Base-by-base conservation (phyloP, 92 coral and sea anemone genomes). In the Parazoanthus atlanticus region DNA sequence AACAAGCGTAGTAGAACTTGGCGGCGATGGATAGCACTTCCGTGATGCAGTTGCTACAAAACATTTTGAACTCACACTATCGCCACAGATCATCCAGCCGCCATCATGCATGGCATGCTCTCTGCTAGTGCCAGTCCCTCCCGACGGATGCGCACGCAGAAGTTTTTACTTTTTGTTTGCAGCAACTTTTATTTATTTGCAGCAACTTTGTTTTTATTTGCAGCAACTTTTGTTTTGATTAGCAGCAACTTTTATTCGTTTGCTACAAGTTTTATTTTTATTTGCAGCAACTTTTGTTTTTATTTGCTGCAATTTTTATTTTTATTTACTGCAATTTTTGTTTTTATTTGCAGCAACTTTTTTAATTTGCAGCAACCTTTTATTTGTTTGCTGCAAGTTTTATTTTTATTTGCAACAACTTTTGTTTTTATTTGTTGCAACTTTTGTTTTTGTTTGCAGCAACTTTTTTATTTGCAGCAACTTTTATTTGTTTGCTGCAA, bases 111-210 rank as follows among this genome's bases (percentile, higher is more conserved):
- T 15, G 17, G 1, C 2, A 36, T 31, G 38, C 77, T 34, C 7
- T 40, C 61, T 34, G 79, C 77, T 71, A 88, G 87, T 81, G 80
- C 88, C 70, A 88, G 81, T 72, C 91, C 56, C 64, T n/a, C 78
- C 78, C 88, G 88, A 82, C 49, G 30, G 33, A 88, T 88, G 91
- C 91, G 91, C 82, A 74, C 88, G 88, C 88, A 88, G 36, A 65
- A 41, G 85, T 81, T 88, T 36, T 54, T 47, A 72, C 76, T 85
- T 85, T 85, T 85, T 52, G 41, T 69, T 82, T 89, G 80, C 80
- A 36, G 52, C 80, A 76, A 76, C 80, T 76, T 36, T 75, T 75
- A 23, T 75, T 32, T 17, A 15, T 74, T 74, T 74, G 23, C 41
- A 7, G 79, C 46, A 70, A 70, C 7, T 70, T 70, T 26, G 1